A percentile compares a stretch with the other conserved stretches of the same genome.
phyloP scores from a whole-genome alignment of 1,140 invertebrate genomes.

The Elymnias hypermnestra region DNA sequence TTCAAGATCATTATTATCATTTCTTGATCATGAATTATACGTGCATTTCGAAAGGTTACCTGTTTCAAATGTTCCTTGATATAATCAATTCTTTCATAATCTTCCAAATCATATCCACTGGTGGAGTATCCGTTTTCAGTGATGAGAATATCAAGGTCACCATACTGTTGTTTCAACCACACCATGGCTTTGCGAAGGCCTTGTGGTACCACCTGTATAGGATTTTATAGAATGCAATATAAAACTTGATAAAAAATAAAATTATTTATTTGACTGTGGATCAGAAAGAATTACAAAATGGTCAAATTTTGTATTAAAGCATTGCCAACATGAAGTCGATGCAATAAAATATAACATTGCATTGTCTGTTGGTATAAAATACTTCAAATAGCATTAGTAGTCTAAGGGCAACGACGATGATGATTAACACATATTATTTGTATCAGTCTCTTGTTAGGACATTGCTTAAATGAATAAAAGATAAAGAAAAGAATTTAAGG shows the following conservation, averaged over 20 bases:
- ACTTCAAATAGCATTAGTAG: no score
- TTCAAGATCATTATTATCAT: neutral
- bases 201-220: conserved; percentile 38
- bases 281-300: no score
- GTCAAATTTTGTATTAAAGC: no score
- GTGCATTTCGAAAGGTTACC: conserved; percentile 7
- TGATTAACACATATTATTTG: no score
- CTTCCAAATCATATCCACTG: conserved; percentile 61
- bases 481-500: no score
- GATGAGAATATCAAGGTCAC: conserved; percentile 78
- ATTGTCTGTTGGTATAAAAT: no score
- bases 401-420: no score
- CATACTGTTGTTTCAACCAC: conserved; percentile 79
- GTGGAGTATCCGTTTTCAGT: conserved; percentile 83
- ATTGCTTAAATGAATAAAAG: no score
- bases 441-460: no score
- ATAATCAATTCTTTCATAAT: conserved; percentile 68
- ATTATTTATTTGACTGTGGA: no score
- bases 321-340: no score
- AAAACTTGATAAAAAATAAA: neutral
- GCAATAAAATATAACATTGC: no score
- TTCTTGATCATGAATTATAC: neutral
- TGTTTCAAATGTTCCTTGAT: conserved; percentile 39
- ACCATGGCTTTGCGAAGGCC: conserved; percentile 62
- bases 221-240: neutral